phyloP scores from a whole-genome alignment of 1,140 invertebrate genomes.

The Hyles euphorbiae region DNA sequence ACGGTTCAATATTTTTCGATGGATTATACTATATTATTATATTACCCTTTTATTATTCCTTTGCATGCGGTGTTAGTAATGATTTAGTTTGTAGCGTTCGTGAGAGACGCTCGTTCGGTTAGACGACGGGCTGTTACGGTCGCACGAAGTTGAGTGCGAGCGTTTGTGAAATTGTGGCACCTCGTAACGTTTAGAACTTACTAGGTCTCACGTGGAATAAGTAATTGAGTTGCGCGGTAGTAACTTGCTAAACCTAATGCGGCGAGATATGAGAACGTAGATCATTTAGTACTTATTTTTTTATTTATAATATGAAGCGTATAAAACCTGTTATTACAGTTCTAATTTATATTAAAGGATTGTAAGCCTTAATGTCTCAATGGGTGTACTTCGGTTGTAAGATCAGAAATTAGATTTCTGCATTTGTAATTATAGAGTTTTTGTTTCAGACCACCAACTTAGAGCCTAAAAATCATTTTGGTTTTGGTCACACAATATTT shows the following conservation, averaged over 20 bases:
- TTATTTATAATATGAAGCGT: no score
- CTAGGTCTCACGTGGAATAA: slow-evolving; percentile 12
- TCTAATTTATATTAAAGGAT: no score
- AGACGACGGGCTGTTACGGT: slow-evolving; percentile 8
- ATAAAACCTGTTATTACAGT: no score
- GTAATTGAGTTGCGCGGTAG: slow-evolving; percentile 3
- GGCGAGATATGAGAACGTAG: slow-evolving; percentile 10
- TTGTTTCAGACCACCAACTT: no score
- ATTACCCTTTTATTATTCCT: slow-evolving; percentile 16
- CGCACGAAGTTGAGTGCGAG: slow-evolving; percentile 12
- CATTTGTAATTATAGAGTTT: no score
- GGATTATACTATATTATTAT: no score
- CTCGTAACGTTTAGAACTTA: slow-evolving; percentile 28
- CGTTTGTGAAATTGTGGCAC: slow-evolving; percentile 23
- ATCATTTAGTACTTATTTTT: no score
- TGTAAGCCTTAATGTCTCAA: no score
- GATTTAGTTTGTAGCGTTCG: slow-evolving; percentile 22
- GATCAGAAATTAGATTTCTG: no score
- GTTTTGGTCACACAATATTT: no score
- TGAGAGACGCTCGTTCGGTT: slow-evolving; percentile 28
- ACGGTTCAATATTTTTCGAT: slow-evolving; percentile 22
- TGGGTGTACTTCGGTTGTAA: no score
- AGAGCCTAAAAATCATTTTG: no score
- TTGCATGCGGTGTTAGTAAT: slow-evolving; percentile 12
- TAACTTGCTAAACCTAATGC: slow-evolving; percentile 9